Percentiles rank a stretch among this genome's conserved stretches.
Evolutionary conservation across 1,140 invertebrate genomes (phyloP).

Genomic region (Trichoplusia ni): DNA sequence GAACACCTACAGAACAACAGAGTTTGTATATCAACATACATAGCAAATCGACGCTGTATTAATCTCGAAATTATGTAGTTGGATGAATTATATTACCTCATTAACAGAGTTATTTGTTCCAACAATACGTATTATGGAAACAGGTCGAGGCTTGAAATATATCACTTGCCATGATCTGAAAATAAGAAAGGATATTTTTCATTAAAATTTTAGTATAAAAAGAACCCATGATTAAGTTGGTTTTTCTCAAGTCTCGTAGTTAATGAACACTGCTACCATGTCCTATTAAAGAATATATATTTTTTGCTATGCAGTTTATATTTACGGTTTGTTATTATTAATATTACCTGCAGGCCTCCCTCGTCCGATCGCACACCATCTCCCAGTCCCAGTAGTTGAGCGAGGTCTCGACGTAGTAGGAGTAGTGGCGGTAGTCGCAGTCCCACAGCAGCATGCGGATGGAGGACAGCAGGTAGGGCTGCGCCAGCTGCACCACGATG

Average conservation of each 20-base stretch:
- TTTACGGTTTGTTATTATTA: too few relatives aligned
- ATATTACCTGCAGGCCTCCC: slow-evolving; percentile 85
- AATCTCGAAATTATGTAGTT: background rate
- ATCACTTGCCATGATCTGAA: slow-evolving; percentile 95
- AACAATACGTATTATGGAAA: slow-evolving; percentile 97
- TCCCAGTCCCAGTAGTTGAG: slow-evolving; percentile 96
- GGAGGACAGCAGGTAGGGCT: slow-evolving; percentile 96
- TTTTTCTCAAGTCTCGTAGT: too few relatives aligned
- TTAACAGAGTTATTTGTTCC: slow-evolving; percentile 98
- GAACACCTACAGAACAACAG: slow-evolving; percentile 82
- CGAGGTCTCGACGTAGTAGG: slow-evolving; percentile 98
- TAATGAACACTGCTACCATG: too few relatives aligned
- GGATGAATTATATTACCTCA: slow-evolving; percentile 84
- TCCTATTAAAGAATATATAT: too few relatives aligned
- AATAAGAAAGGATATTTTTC: too few relatives aligned
- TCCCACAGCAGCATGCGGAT: slow-evolving; percentile 98
- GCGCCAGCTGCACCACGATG: slow-evolving; percentile 97
- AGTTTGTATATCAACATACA: slow-evolving; percentile 2
- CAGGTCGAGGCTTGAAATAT: slow-evolving; percentile 89
- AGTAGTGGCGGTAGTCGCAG: slow-evolving; percentile 97
- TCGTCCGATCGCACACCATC: slow-evolving; percentile 90
- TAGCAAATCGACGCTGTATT: background rate
- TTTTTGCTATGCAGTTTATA: too few relatives aligned
- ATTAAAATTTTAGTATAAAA: too few relatives aligned
- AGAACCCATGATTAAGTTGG: too few relatives aligned